Conservation (phyloP, 1,140 invertebrate genomes). For the Heliconius melpomene region DNA sequence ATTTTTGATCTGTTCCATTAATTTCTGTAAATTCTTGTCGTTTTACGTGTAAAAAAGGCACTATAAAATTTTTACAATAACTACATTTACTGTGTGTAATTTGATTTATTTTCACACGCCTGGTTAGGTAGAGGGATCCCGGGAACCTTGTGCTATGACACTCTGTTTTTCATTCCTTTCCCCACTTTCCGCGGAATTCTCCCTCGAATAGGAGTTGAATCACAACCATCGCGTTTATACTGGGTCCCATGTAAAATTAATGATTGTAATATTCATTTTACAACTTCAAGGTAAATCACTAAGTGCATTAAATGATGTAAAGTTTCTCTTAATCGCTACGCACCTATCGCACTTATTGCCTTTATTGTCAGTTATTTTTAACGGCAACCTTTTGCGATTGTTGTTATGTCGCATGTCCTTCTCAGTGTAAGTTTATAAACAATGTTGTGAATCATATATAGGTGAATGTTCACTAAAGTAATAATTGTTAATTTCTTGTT, state of each 20-base stretch:
- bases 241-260: not conserved
- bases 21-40: not conserved
- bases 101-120: too few relatives aligned
- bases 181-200: too few relatives aligned
- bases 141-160: too few relatives aligned
- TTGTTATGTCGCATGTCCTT: not conserved
- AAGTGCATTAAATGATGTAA: not conserved
- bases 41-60: not conserved
- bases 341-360: not conserved
- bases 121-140: too few relatives aligned
- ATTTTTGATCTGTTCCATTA: not conserved
- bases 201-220: too few relatives aligned
- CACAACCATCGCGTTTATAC: too few relatives aligned
- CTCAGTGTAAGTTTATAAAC: not conserved
- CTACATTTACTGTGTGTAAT: not conserved
- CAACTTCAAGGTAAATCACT: not conserved
- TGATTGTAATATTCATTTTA: not conserved
- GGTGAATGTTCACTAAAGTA: too few relatives aligned
- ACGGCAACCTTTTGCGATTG: not conserved
- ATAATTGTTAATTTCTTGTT: too few relatives aligned
- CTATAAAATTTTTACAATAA: not conserved
- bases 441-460: not conserved
- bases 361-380: not conserved
- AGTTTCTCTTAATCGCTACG: not conserved
- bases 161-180: too few relatives aligned